Base-by-base conservation (phyloP, 53 echinoderm and acorn worm species). In the Echinometra lucunter region DNA sequence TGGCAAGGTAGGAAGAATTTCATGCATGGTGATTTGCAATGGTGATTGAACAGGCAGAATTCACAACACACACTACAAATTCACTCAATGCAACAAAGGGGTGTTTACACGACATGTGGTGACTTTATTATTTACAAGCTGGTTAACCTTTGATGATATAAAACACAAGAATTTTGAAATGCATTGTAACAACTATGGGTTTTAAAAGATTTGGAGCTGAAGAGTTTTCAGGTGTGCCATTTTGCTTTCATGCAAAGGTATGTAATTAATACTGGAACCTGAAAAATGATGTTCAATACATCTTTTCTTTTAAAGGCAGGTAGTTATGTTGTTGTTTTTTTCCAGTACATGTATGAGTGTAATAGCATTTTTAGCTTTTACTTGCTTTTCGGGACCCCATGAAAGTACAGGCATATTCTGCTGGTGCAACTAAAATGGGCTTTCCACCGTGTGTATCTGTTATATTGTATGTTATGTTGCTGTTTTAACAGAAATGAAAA, bases 11-110 rank as follows among this genome's bases (percentile, higher is more conserved):
- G 9, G 23, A 37, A 53, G 56, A 7, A 40, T n/a, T 34, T 57
- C 89, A 89, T 89, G 89, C 89, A 89, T 89, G 89, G 40, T 58
- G n/a, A 34, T 10, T 58, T 89, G 89, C 89, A 58, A 37, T 58
- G 89, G 60, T 60, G 57, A 56, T 88, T 55, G 30, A 55, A 88
- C 88, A 55, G 88, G 27, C 15, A 88, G 19, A 56, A 88, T 3
- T 89, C 60, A 89, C 63, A 57, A 89, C 89, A 58, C 89, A n/a
- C 78, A 78, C 69, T 44, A 82, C 55, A 89, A 3, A 37, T n/a
- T 5, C 40, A 37, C 19, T 37, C 89, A 42, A 89, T 58, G 89
- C 60, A 23, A 89, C 57, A 58, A 28, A 49, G 21, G 78, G 19
- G 78, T 12, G 21, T 78, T 45, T n/a, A 85, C 85, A 85, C n/a